Conservation (phyloP, 2,797 vertebrate species). For the Gymnothorax reevesii region DNA sequence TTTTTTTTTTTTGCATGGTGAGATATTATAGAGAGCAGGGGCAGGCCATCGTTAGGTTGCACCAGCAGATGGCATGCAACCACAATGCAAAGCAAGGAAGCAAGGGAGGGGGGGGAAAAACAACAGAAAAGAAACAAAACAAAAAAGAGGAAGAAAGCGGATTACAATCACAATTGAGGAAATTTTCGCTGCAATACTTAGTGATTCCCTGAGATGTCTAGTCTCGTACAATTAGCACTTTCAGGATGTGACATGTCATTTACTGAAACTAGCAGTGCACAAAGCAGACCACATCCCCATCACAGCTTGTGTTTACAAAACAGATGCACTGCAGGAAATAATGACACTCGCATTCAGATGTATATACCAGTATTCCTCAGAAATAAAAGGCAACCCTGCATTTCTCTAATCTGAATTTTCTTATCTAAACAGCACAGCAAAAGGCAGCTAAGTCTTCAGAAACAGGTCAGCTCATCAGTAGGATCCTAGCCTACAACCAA, state of each 20-base stretch:
- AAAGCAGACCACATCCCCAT: neutral
- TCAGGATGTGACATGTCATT: neutral
- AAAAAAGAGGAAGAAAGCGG: conserved; percentile 84
- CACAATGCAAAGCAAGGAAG: conserved; percentile 87
- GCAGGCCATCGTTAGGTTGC: conserved; percentile 86
- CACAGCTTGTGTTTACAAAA: neutral
- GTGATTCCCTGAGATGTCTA: conserved; percentile 80
- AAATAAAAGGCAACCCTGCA: conserved; percentile 22
- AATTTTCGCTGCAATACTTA: conserved; percentile 78
- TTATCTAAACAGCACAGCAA: conserved; percentile 22
- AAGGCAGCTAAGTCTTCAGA: conserved; percentile 15
- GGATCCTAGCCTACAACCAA: neutral
- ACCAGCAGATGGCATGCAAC: conserved; percentile 88
- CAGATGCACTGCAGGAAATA: neutral
- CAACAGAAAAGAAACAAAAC: conserved; percentile 72
- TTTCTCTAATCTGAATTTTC: conserved; percentile 26
- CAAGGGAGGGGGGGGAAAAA: conserved; percentile 63
- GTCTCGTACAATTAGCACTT: neutral
- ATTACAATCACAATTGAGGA: conserved; percentile 88
- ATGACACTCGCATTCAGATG: neutral
- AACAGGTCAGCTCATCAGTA: neutral
- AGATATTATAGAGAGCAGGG: conserved; percentile 69
- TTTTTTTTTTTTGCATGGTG: conserved; percentile 76
- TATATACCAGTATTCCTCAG: neutral
- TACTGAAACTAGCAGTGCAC: neutral